Percentiles rank a stretch among this genome's conserved stretches.
Evolutionary conservation across 2,113 vertebrate genomes (phyloP).

Genomic region (Thymallus thymallus): DNA sequence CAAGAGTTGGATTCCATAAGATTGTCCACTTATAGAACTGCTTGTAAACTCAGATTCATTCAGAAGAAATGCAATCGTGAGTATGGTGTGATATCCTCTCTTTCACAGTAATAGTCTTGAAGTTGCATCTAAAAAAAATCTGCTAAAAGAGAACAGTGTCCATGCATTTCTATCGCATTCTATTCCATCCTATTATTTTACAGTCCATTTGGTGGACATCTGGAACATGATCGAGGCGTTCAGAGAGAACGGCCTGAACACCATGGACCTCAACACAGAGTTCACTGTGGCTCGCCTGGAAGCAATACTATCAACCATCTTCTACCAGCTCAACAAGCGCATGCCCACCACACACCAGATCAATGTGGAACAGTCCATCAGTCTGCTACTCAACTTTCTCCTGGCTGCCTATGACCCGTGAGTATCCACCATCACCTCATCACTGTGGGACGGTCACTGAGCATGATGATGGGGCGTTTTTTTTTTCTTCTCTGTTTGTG

Average conservation of each 20-base stretch:
- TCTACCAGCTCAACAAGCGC: slow-evolving; percentile 97
- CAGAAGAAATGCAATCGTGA: slow-evolving; percentile 98
- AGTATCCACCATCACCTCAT: slow-evolving; percentile 57
- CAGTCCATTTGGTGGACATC: slow-evolving; percentile 97
- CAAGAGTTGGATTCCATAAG: slow-evolving; percentile 97
- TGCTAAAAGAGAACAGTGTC: neutral
- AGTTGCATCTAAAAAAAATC: neutral
- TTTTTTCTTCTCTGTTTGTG: slow-evolving; percentile 9
- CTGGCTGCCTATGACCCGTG: slow-evolving; percentile 94
- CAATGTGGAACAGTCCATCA: slow-evolving; percentile 91
- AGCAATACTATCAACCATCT: slow-evolving; percentile 90
- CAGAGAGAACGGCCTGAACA: slow-evolving; percentile 90
- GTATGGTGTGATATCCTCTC: slow-evolving; percentile 54
- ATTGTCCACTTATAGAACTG: slow-evolving; percentile 95
- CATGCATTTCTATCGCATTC: neutral
- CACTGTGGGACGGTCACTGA: too few relatives aligned
- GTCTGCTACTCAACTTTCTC: slow-evolving; percentile 94
- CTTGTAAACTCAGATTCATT: slow-evolving; percentile 96
- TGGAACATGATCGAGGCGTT: slow-evolving; percentile 98
- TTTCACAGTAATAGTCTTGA: neutral
- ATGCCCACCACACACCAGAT: slow-evolving; percentile 98
- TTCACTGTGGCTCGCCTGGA: slow-evolving; percentile 90
- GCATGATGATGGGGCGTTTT: slow-evolving; percentile 8
- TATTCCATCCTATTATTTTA: slow-evolving; percentile 30
- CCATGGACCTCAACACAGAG: slow-evolving; percentile 85